phyloP scores from a whole-genome alignment of 2,113 vertebrate species.

The Leucosticte australis region DNA sequence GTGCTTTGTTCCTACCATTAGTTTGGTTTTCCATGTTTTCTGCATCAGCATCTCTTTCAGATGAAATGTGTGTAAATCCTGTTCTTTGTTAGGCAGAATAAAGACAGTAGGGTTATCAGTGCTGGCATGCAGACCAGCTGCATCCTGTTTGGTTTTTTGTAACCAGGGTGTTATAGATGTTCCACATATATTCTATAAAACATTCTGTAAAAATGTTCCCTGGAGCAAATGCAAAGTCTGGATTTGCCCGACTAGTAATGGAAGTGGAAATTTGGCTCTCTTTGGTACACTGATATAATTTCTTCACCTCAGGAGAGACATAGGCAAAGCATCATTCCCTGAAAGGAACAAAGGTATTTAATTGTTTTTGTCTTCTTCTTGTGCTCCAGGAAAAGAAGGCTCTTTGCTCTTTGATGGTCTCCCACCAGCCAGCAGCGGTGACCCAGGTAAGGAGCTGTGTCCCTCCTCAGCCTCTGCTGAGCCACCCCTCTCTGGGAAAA shows the following conservation, averaged over 20 bases:
- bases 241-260: rapidly evolving
- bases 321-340: neutral
- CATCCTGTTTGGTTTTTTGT: neutral
- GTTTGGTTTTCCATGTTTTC: neutral
- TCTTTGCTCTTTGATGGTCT: slow-evolving; percentile 75
- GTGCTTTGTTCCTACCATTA: neutral
- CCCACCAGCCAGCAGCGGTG: slow-evolving; percentile 69
- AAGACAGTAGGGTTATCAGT: neutral
- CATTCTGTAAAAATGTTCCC: neutral
- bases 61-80: neutral
- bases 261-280: neutral
- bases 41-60: slow-evolving; percentile 25
- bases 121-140: neutral
- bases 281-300: neutral
- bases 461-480: neutral
- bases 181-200: neutral
- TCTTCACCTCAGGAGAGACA: rapidly evolving
- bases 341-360: neutral
- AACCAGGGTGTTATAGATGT: neutral
- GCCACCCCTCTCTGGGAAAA: neutral
- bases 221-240: neutral
- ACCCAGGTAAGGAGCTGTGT: slow-evolving; percentile 62
- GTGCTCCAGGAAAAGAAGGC: slow-evolving; percentile 65
- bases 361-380: neutral
- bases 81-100: neutral